phyloP scores from a whole-genome alignment of 2,113 vertebrate genomes.

The Oreochromis niloticus region DNA sequence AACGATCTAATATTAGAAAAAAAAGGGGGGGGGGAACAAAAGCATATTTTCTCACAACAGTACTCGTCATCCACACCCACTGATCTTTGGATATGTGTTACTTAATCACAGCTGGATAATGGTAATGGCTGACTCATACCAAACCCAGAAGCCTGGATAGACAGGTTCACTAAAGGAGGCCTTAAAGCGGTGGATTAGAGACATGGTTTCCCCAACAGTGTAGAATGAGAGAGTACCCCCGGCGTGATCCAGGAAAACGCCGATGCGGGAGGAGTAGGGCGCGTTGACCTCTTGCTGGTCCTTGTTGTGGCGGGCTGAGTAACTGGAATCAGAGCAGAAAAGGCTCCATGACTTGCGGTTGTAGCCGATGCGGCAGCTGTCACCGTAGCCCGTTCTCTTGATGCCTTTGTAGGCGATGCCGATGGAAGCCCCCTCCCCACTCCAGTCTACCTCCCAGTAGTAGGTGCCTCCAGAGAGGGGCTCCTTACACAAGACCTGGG shows the following conservation, averaged over 20 bases:
- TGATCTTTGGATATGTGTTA: not conserved
- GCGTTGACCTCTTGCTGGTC: slow-evolving; percentile 71
- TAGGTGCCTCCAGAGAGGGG: slow-evolving; percentile 74
- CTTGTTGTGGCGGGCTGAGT: slow-evolving; percentile 81
- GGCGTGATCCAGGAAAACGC: slow-evolving; percentile 74
- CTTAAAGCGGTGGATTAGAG: slow-evolving; percentile 76
- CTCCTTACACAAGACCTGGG: slow-evolving; percentile 76
- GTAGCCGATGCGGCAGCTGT: slow-evolving; percentile 77
- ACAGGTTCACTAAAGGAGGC: slow-evolving; percentile 75
- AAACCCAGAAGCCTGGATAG: slow-evolving; percentile 82
- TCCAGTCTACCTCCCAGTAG: slow-evolving; percentile 81
- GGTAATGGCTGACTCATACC: slow-evolving; percentile 74
- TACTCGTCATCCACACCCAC: not conserved
- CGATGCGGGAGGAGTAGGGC: slow-evolving; percentile 72
- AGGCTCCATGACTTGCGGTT: slow-evolving; percentile 84
- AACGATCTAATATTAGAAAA: not conserved
- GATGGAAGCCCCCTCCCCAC: slow-evolving; percentile 73
- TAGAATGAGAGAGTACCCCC: slow-evolving; percentile 77
- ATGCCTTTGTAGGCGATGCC: slow-evolving; percentile 79
- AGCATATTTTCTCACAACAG: not conserved
- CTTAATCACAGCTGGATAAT: slow-evolving; percentile 59
- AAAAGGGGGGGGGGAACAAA: not conserved
- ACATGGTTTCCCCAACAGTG: slow-evolving; percentile 67
- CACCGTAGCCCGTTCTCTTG: slow-evolving; percentile 75
- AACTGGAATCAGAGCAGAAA: slow-evolving; percentile 78